These are phyloP conservation scores for Acomys russatus DNA, from an alignment of 2,797 vertebrate species.

Conservation along the genomic window DNA sequence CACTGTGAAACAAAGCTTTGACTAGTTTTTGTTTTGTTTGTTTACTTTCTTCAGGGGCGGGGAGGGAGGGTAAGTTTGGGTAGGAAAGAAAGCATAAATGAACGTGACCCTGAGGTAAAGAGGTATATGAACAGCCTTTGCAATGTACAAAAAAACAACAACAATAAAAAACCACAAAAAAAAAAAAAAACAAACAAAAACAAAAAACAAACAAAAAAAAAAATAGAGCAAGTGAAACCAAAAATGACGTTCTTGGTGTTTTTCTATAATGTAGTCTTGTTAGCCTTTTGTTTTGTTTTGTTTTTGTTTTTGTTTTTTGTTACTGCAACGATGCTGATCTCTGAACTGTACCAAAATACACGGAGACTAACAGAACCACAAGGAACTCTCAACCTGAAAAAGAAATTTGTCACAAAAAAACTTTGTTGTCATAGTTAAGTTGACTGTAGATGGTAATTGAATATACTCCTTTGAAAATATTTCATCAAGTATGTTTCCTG, in stretches of 20 bases:
- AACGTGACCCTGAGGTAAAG: conserved; percentile 92
- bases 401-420: conserved; percentile 98
- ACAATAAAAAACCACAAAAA: conserved; percentile 92
- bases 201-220: conserved; percentile 96
- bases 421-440: conserved; percentile 99
- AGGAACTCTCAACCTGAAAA: conserved; percentile 99
- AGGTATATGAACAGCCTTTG: conserved; percentile 98
- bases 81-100: conserved; percentile 90
- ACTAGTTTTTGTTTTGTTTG: conserved; percentile 88
- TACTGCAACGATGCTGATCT: conserved; percentile 99
- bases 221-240: conserved; percentile 99
- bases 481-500: conserved; percentile 99
- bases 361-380: conserved; percentile 97
- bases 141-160: conserved; percentile 99
- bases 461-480: conserved; percentile 99
- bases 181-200: conserved; percentile 90
- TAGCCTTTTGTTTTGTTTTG: conserved; percentile 87
- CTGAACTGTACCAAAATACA: conserved; percentile 99
- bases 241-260: conserved; percentile 99
- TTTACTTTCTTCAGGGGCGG: conserved; percentile 89
- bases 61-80: conserved; percentile 89
- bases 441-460: conserved; percentile 99
- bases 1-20: conserved; percentile 98
- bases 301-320: conserved; percentile 93
- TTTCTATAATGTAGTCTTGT: conserved; percentile 99